Percentiles rank a stretch among this genome's conserved stretches.
Conservation (phyloP, 2,797 vertebrate genomes). For the Taenioides sp. region DNA sequence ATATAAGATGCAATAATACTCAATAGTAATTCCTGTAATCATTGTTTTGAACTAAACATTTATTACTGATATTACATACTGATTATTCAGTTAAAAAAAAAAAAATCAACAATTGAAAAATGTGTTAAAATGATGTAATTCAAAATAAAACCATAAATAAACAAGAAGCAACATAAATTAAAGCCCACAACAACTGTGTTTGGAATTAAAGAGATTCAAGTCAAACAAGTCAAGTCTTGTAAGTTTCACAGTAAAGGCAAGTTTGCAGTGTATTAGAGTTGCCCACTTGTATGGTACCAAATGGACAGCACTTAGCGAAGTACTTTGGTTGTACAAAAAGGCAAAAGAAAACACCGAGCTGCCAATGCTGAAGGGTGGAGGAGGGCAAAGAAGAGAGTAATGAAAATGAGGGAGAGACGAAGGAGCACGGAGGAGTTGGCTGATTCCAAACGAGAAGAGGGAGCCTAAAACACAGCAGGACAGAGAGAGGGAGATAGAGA, state of each 20-base stretch:
- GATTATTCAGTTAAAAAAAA: no score
- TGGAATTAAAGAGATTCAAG: neutral
- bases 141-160: neutral
- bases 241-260: neutral
- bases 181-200: neutral
- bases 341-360: conserved; percentile 42
- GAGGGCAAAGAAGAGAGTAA: conserved; percentile 33
- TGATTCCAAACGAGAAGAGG: conserved; percentile 14
- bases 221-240: neutral
- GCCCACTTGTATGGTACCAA: conserved; percentile 9
- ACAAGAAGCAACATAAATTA: neutral
- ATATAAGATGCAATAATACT: no score
- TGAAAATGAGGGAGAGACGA: conserved; percentile 29
- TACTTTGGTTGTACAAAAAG: conserved; percentile 35
- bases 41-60: no score
- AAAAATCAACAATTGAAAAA: no score
- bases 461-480: conserved; percentile 45
- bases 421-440: conserved; percentile 16
- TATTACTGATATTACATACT: no score
- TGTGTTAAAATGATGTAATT: neutral
- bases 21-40: no score
- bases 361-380: conserved; percentile 28
- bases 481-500: conserved; percentile 15
- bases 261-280: neutral
- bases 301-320: conserved; percentile 23